Conservation (phyloP, 30 jellyfish, hydroid and myxozoan genomes). For the Aurelia aurita complex sp. Pacific region DNA sequence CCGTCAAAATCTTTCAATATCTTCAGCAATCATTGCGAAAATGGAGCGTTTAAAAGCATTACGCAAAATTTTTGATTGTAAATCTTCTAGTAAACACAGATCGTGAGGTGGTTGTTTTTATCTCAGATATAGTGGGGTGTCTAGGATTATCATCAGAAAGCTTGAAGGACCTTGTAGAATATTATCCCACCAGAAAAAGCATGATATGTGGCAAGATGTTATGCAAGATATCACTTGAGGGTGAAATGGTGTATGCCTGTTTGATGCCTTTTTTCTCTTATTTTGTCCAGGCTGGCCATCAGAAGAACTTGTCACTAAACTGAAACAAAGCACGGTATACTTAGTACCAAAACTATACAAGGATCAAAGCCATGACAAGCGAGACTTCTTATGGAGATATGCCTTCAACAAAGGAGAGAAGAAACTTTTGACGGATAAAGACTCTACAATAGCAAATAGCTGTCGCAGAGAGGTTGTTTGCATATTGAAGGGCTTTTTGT, state of each 20-base stretch:
- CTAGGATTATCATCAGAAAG: too few species aligned
- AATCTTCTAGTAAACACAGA: too few species aligned
- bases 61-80: too few species aligned
- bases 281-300: constrained; percentile 60
- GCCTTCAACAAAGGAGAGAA: constrained; percentile 62
- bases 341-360: constrained; percentile 58
- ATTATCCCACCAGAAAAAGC: too few species aligned
- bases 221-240: neutral
- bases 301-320: constrained; percentile 18
- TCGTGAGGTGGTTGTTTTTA: too few species aligned
- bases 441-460: constrained; percentile 15
- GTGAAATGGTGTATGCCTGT: neutral
- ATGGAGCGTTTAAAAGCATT: too few species aligned
- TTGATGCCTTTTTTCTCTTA: neutral
- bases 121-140: too few species aligned
- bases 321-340: constrained; percentile 44
- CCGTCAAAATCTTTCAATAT: too few species aligned
- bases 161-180: too few species aligned
- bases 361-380: constrained; percentile 5
- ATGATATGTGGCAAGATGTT: too few species aligned
- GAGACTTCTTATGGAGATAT: constrained; percentile 53
- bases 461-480: constrained; percentile 61
- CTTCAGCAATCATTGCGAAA: too few species aligned
- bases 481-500: constrained; percentile 52
- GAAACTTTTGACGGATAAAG: constrained; percentile 39